These are phyloP conservation scores for Seriola dumerili DNA, from an alignment of 2,113 vertebrate species.

Conservation along the genomic window DNA sequence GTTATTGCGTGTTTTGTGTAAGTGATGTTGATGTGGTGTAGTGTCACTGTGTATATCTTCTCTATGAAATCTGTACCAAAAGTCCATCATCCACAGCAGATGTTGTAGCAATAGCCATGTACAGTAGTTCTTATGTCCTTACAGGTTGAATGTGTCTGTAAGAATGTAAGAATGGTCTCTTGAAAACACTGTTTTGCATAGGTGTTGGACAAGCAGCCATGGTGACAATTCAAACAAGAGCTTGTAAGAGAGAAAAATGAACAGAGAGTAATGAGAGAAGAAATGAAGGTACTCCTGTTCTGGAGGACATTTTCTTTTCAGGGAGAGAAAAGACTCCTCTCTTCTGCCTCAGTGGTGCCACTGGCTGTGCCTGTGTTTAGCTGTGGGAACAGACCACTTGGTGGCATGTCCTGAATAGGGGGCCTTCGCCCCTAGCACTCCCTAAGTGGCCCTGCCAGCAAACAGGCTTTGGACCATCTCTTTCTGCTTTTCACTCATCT, in stretches of 20 bases:
- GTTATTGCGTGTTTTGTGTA: too few species aligned
- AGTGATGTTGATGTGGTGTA: too few species aligned
- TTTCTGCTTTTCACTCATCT: slow-evolving; percentile 53
- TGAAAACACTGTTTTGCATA: slow-evolving; percentile 59
- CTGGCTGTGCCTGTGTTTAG: slow-evolving; percentile 63
- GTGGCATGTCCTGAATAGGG: slow-evolving; percentile 77
- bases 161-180: slow-evolving; percentile 33
- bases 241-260: slow-evolving; percentile 38
- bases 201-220: slow-evolving; percentile 48
- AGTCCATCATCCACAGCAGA: not conserved
- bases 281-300: slow-evolving; percentile 44
- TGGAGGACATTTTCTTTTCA: slow-evolving; percentile 57
- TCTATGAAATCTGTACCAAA: not conserved
- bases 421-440: slow-evolving; percentile 63
- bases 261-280: slow-evolving; percentile 26
- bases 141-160: slow-evolving; percentile 46
- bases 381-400: slow-evolving; percentile 80
- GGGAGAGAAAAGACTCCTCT: slow-evolving; percentile 48
- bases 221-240: slow-evolving; percentile 49
- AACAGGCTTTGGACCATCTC: slow-evolving; percentile 59
- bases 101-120: not conserved
- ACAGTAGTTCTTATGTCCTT: slow-evolving; percentile 6
- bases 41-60: too few species aligned
- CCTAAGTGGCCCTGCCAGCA: slow-evolving; percentile 69
- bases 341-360: slow-evolving; percentile 56